Evolutionary conservation across 2,797 vertebrate genomes (phyloP).

Genomic region (Channallabes apus): DNA sequence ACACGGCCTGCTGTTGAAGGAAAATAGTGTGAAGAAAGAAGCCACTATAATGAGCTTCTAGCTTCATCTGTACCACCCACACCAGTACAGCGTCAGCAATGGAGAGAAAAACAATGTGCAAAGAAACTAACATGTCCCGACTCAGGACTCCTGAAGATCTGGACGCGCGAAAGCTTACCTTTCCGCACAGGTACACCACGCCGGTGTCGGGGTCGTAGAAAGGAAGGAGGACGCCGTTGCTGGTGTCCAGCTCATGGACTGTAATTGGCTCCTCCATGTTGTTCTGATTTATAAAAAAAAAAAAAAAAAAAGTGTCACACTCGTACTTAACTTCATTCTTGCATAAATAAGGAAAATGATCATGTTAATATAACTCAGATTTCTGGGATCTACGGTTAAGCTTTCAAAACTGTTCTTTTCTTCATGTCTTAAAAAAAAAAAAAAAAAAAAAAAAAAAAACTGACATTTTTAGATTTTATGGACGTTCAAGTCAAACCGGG

Average conservation of each 20-base stretch:
- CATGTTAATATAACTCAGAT: not conserved
- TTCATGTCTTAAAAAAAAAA: no score
- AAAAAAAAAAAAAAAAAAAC: no score
- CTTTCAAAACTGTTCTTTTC: no score
- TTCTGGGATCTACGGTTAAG: not conserved
- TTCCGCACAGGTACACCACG: constrained; percentile 94
- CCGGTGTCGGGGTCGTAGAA: constrained; percentile 95
- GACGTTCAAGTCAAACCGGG: no score
- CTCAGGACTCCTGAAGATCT: not conserved
- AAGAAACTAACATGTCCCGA: not conserved
- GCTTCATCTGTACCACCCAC: not conserved
- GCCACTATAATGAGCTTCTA: not conserved
- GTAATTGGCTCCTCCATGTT: constrained; percentile 90
- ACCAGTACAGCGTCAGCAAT: not conserved
- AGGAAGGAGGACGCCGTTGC: constrained; percentile 92
- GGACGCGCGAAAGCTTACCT: constrained; percentile 72
- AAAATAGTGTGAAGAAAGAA: not conserved
- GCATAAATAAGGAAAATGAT: not conserved
- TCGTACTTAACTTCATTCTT: not conserved
- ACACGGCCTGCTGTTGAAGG: not conserved
- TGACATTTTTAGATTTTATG: no score
- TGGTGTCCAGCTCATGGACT: constrained; percentile 93
- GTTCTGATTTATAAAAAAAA: constrained; percentile 70
- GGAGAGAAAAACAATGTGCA: no score
- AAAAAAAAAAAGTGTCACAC: not conserved